phyloP scores from a whole-genome alignment of 2,113 vertebrate species.

The Pelobates fuscus region DNA sequence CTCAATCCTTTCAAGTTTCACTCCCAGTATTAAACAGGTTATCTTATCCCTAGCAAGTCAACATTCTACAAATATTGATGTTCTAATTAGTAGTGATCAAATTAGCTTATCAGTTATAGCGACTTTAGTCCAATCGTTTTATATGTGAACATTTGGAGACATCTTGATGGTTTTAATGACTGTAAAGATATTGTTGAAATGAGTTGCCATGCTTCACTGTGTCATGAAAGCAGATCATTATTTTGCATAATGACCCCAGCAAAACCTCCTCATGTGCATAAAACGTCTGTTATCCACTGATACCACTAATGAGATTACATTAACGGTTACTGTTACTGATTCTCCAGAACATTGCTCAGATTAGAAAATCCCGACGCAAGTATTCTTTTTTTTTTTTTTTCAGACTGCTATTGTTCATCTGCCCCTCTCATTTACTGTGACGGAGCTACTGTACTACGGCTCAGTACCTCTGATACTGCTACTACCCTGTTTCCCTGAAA shows the following conservation, averaged over 20 bases:
- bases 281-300: constrained; percentile 11
- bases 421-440: no score
- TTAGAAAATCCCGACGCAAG: background rate
- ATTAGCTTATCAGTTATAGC: constrained; percentile 16
- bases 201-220: constrained; percentile 15
- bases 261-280: constrained; percentile 12
- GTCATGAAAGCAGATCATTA: constrained; percentile 21
- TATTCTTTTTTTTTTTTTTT: background rate
- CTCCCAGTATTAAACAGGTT: background rate
- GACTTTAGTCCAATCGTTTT: background rate
- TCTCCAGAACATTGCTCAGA: background rate
- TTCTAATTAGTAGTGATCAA: background rate
- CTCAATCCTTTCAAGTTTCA: background rate
- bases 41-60: background rate
- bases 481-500: no score
- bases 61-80: constrained; percentile 14
- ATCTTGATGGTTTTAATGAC: constrained; percentile 20
- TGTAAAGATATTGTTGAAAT: constrained; percentile 5
- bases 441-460: no score
- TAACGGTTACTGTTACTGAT: background rate
- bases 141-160: constrained; percentile 7
- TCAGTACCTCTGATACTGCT: no score
- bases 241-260: constrained; percentile 11
- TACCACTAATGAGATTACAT: constrained; percentile 14
- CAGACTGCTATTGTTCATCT: background rate